Conservation (phyloP, 2,888 invertebrate genomes). For the Caenorhabditis sp. region DNA sequence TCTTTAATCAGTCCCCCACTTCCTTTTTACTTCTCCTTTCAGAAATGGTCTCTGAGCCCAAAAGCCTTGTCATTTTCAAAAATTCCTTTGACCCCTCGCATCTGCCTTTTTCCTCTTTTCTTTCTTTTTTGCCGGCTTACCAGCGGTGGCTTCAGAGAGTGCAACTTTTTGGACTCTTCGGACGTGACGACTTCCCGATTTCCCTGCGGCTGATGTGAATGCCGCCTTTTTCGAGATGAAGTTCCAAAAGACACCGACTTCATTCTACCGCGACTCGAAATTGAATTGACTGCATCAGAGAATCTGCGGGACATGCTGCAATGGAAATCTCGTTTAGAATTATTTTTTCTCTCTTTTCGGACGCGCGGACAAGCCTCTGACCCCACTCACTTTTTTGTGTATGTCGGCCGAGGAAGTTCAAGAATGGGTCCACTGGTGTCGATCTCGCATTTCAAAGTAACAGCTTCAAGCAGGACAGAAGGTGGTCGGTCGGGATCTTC, state of each 20-base stretch:
- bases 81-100: constrained; percentile 4
- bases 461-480: constrained; percentile 77
- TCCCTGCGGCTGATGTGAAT: constrained; percentile 63
- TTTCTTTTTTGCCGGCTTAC: constrained; percentile 57
- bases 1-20: neutral
- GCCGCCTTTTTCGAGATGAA: constrained; percentile 55
- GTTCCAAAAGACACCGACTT: constrained; percentile 70
- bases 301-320: constrained; percentile 72
- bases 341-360: constrained; percentile 12
- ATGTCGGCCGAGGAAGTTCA: constrained; percentile 66
- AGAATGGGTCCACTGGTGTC: constrained; percentile 70
- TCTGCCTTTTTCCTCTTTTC: constrained; percentile 5
- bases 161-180: constrained; percentile 66
- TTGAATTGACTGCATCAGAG: constrained; percentile 70
- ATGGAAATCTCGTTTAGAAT: constrained; percentile 28
- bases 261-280: constrained; percentile 56
- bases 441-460: constrained; percentile 69
- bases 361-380: neutral
- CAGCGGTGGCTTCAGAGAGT: constrained; percentile 69
- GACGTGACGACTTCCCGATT: constrained; percentile 57
- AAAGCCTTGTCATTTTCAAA: constrained; percentile 27
- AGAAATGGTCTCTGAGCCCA: neutral
- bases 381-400: constrained; percentile 66
- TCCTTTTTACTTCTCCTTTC: neutral
- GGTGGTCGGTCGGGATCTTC: constrained; percentile 72